These are phyloP conservation scores for Hippocampus kuda DNA, from an alignment of 2,797 vertebrate species.

Conservation along the genomic window DNA sequence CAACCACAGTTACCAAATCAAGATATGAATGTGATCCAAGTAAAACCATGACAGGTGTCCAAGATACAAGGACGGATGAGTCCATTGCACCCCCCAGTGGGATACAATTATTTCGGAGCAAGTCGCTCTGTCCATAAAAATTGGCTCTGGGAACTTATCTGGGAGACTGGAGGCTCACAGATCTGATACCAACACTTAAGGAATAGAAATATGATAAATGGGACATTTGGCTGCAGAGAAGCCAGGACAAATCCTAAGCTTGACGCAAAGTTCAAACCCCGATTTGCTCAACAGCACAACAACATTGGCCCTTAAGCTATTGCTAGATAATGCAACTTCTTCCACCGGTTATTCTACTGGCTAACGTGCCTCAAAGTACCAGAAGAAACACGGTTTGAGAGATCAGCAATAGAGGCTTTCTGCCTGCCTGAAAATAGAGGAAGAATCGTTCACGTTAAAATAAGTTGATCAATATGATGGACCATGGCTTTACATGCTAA, in stretches of 20 bases:
- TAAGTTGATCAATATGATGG: constrained; percentile 66
- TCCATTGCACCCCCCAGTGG: neutral
- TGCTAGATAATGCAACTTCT: neutral
- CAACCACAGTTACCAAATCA: neutral
- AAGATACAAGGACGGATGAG: neutral
- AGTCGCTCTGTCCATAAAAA: neutral
- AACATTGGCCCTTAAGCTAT: neutral
- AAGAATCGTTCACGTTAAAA: constrained; percentile 55
- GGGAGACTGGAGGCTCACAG: neutral
- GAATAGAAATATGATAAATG: neutral
- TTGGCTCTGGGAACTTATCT: neutral
- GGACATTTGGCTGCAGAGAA: neutral
- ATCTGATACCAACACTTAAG: neutral
- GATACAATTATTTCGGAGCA: neutral
- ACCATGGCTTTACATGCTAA: constrained; percentile 59
- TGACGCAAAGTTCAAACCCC: neutral
- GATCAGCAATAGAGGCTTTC: constrained; percentile 12
- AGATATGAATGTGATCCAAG: neutral
- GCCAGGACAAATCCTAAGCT: neutral
- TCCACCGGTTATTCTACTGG: neutral
- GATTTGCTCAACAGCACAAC: neutral
- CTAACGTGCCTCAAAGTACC: neutral
- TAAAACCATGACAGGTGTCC: neutral
- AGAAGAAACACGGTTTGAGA: constrained; percentile 22
- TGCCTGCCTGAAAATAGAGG: neutral